Conservation (phyloP, 1,140 invertebrate genomes). For the Drosophila triauraria region DNA sequence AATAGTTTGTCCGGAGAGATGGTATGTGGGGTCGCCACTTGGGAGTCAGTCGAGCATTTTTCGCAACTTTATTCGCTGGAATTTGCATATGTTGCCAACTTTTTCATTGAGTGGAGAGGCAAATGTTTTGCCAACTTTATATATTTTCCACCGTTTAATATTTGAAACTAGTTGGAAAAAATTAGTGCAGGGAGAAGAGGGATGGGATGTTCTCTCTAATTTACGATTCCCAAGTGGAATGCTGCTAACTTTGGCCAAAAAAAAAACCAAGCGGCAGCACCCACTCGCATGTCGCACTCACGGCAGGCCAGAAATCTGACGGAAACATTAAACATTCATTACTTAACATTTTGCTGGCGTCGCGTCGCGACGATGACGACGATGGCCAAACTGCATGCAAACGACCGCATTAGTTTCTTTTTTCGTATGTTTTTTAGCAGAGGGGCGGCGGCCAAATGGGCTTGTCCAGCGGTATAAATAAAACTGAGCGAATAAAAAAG, state of each 20-base stretch:
- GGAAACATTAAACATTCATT: constrained; percentile 82
- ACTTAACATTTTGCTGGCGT: constrained; percentile 72
- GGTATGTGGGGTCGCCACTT: constrained; percentile 15
- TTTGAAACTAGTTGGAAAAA: constrained; percentile 3
- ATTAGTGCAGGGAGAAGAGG: not conserved
- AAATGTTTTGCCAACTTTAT: constrained; percentile 31
- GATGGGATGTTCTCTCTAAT: constrained; percentile 15
- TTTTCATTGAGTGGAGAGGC: constrained; percentile 29
- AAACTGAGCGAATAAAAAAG: not conserved
- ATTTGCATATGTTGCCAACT: constrained; percentile 36
- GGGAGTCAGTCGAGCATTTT: constrained; percentile 23
- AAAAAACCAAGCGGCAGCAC: not conserved
- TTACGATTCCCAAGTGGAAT: constrained; percentile 24
- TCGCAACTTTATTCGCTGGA: constrained; percentile 29
- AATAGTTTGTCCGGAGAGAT: constrained; percentile 28
- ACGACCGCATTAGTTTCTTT: constrained; percentile 63
- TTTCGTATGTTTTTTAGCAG: not conserved
- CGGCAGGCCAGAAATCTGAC: constrained; percentile 37
- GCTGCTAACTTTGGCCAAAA: constrained; percentile 8
- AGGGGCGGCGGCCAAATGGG: not conserved
- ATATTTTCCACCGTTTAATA: constrained; percentile 19
- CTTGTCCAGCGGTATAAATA: constrained; percentile 34
- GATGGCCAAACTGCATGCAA: constrained; percentile 70
- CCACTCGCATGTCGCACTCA: constrained; percentile 38
- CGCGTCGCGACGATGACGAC: constrained; percentile 28